Base-by-base conservation (phyloP, 1,140 invertebrate species). In the Cyphomyrmex costatus region DNA sequence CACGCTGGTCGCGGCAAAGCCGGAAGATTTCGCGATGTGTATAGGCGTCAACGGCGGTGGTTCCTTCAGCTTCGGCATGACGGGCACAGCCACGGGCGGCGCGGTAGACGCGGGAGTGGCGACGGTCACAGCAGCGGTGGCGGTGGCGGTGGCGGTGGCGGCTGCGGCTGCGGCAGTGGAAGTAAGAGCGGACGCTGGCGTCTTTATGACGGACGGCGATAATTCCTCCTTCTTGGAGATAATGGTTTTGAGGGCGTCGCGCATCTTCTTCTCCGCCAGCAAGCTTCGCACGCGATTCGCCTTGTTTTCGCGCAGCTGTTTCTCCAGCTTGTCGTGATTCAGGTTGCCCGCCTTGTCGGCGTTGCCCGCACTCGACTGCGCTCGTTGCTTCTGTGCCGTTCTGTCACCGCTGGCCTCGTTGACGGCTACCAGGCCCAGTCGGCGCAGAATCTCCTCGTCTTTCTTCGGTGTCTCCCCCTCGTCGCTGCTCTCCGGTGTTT, bases 221-320 rank as follows among this genome's bases (percentile, higher is more conserved):
- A 88, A 89, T 27, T 93, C 92, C 3, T 90, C 90, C 49, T 93
- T 94, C 6, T 89, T 91, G 2, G 92, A 93, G 92, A 94, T 94
- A 0, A 94, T 94, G 61, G 93, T 94, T 46, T 95, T 93, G 3
- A 94, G 70, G 4, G 94, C 92, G 49, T 95, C 94, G 0, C 94
- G 92, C 93, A 94, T 94, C 80, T 95, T 94, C n/a, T 95, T 95
- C 36, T 95, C 94, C 5, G 94, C 94, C n/a, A 94, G 16, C 7
- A 95, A 70, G 82, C 94, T 94, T 21, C 94, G 92, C 24, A 94
- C 93, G 14, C 94, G 88, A 42, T 95, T 94, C 0, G 94, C 94
- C 30, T 94, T 95, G 58, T 93, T 94, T 42, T 94, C 94, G 7
- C 92, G 92, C 12, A 94, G 60, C 36, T 95, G 92, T 16, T 94